Evolutionary conservation across 2,888 invertebrate species (phyloP), one percentile per base, ranked within the genome.

Genomic region (Dryomyza anilis): DNA sequence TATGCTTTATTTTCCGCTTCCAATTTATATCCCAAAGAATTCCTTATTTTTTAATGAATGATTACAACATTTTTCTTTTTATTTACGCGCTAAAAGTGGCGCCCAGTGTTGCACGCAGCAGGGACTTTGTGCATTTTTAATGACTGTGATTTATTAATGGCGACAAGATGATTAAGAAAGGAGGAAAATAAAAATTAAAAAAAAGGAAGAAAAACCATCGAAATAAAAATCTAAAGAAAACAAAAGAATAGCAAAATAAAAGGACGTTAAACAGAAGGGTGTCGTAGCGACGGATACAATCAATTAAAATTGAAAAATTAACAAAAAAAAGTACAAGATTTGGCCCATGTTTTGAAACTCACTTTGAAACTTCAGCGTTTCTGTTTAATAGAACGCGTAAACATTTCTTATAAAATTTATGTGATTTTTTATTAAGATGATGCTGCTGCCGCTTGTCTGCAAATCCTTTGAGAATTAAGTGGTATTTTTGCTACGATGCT

Each of bases 111-210:
- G 60, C 53, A 65, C 69, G 64, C 70, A 70, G 71, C 72, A 65
- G 72, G 72, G 68, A 72, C n/a, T 70, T 72, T 70, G 69, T 66
- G 78, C 79, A 79, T 80, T 80, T 79, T 80, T 79, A 79, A 79
- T 80, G 80, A 77, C 76, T 78, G 75, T 80, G 80, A 79, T 79
- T 79, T 79, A 79, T 79, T 79, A 79, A 80, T 79, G 80, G 78
- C 78, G 78, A 77, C 74, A 73, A 72, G 73, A 76, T 79, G 79
- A 80, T 79, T 80, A 80, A 79, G 77, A 76, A 76, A 59, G 29
- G 58, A 48, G n/a, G 30, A 66, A 61, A 67, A 64, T 56, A 67
- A 67, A 52, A 29, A 52, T 52, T 29, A 2, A 45, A 19, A 61
- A 55, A 21, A 3, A 16, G 12, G 21, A 21, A 48, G 16, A 48